These are phyloP conservation scores for Amblyornis subalaris DNA, from an alignment of 2,113 vertebrate species.

Conservation along the genomic window DNA sequence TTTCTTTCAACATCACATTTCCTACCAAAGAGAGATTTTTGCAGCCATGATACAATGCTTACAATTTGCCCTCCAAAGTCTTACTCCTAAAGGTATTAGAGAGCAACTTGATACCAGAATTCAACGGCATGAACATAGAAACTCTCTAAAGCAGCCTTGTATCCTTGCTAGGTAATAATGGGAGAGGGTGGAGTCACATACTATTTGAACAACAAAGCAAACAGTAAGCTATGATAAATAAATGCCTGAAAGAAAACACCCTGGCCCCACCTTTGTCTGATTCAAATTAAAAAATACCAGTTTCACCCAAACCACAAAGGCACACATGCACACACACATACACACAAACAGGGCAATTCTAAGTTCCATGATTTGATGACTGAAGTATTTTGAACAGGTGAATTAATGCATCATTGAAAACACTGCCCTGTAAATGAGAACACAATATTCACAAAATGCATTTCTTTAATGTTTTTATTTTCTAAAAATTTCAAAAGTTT, in stretches of 20 bases:
- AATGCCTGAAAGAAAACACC: conserved; percentile 56
- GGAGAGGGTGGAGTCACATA: conserved; percentile 44
- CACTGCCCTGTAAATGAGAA: neutral
- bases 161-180: conserved; percentile 10
- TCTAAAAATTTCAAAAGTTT: neutral
- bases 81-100: neutral
- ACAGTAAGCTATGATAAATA: conserved; percentile 52
- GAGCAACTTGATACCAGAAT: neutral
- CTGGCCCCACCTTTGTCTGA: conserved; percentile 50
- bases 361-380: neutral
- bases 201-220: conserved; percentile 63
- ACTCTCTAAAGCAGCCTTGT: neutral
- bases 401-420: neutral
- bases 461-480: neutral
- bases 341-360: neutral
- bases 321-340: neutral
- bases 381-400: neutral
- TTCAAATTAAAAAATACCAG: conserved; percentile 51
- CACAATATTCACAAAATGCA: neutral
- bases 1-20: neutral
- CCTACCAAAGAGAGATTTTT: neutral
- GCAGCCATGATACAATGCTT: neutral
- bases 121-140: neutral
- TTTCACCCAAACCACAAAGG: conserved; percentile 43
- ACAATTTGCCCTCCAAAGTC: neutral